Base-by-base conservation (phyloP, 2,113 vertebrate genomes). In the Strigops habroptila region DNA sequence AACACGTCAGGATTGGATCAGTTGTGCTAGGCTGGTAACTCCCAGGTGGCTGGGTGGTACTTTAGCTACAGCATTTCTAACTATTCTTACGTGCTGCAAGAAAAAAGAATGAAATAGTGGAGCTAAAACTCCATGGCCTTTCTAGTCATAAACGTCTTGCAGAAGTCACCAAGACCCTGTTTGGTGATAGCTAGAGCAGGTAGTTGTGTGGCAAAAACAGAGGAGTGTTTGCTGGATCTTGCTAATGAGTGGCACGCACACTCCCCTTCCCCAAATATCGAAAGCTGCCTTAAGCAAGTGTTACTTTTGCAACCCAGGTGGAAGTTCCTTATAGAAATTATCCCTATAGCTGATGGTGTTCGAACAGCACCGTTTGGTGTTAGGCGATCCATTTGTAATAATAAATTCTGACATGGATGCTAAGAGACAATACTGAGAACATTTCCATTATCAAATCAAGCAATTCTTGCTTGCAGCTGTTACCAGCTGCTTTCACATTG, bases 401-500 rank as follows among this genome's bases (percentile, higher is more conserved):
- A 81, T 75, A 88, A 93, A 76, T 60, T 39, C 82, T 91, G 82
- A 65, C 57, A 59, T 10, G 17, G 79, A 48, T 90, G 70, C 73
- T 80, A 21, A 60, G 75, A 94, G 52, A 80, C 64, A 82, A 51
- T 75, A 90, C 48, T 53, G 67, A 91, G 86, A 90, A 74, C 53
- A 70, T 86, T 96, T 86, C 79, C 76, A 82, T 95, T 93, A 95
- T 86, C 78, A 76, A 93, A 62, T 84, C 46, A 55, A 90, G 86
- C 71, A 90, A 80, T 94, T 88, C 85, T 89, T 91, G 81, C 91
- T 95, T 18, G 18, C 90, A 93, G 93, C 91, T 95, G 75, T 94
- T 92, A 91, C 64, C 93, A 96, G 69, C 95, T 97, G 91, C 88
- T 93, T 93, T 95, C 95, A 22, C 75, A 86, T 19, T 86, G 95